A percentile compares a stretch with the other conserved stretches of the same genome.
Evolutionary conservation across 1,140 invertebrate genomes (phyloP).

Genomic region (roundworm (Caenorhabditis elegans)): WBcel235 BX284603.4:6008501-6009000

Average conservation of each 20-base stretch:
- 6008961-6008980: background rate
- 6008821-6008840: background rate
- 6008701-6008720: background rate
- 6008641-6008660: background rate
- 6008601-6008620: background rate
- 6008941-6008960: conserved; percentile 9
- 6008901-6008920: background rate
- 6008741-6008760: background rate
- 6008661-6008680: background rate
- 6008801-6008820: background rate
- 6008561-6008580: background rate
- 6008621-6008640: background rate
- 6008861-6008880: conserved; percentile 5
- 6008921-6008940: conserved; percentile 5
- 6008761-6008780: background rate
- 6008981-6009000: background rate
- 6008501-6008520: background rate
- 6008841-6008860: background rate
- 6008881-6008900: background rate
- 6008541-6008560: background rate
- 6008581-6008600: background rate
- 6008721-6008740: background rate
- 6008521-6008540: background rate
- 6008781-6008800: background rate
- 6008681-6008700: conserved; percentile 2